Evolutionary conservation across 1,140 invertebrate genomes (phyloP).

Genomic region (Cylas formicarius): DNA sequence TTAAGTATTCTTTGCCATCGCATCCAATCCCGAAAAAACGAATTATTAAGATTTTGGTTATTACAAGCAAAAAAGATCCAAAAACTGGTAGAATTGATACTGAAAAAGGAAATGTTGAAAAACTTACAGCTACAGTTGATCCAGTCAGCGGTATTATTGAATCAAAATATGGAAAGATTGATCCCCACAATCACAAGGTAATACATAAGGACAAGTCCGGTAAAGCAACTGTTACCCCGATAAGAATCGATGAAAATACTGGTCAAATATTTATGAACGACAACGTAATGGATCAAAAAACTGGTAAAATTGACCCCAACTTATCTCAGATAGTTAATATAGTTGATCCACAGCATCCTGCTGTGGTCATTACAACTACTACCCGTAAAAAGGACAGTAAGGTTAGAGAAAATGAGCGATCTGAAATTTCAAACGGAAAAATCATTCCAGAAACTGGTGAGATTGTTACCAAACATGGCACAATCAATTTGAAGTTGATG

Average conservation of each 20-base stretch:
- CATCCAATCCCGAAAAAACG: constrained; percentile 44
- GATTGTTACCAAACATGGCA: constrained; percentile 59
- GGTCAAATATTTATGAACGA: constrained; percentile 57
- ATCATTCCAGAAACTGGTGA: constrained; percentile 55
- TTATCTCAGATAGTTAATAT: constrained; percentile 57
- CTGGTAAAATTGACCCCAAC: constrained; percentile 52
- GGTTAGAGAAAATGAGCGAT: constrained; percentile 49
- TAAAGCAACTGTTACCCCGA: constrained; percentile 51
- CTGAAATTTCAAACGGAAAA: constrained; percentile 57
- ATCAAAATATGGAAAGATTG: constrained; percentile 52
- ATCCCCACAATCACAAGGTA: constrained; percentile 49
- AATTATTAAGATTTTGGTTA: constrained; percentile 45
- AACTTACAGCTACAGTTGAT: constrained; percentile 49
- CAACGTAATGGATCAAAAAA: constrained; percentile 51
- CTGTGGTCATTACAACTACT: constrained; percentile 57
- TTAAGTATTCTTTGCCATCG: constrained; percentile 46
- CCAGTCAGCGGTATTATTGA: constrained; percentile 51
- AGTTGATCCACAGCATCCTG: constrained; percentile 58
- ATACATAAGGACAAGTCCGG: constrained; percentile 50
- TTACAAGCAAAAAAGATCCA: constrained; percentile 51
- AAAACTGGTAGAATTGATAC: constrained; percentile 50
- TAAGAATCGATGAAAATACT: constrained; percentile 52
- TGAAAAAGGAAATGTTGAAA: constrained; percentile 49
- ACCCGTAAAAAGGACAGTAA: constrained; percentile 53
- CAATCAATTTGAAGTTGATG: constrained; percentile 54